phyloP scores from a whole-genome alignment of 2,888 invertebrate species.

The Caenorhabditis sp. region DNA sequence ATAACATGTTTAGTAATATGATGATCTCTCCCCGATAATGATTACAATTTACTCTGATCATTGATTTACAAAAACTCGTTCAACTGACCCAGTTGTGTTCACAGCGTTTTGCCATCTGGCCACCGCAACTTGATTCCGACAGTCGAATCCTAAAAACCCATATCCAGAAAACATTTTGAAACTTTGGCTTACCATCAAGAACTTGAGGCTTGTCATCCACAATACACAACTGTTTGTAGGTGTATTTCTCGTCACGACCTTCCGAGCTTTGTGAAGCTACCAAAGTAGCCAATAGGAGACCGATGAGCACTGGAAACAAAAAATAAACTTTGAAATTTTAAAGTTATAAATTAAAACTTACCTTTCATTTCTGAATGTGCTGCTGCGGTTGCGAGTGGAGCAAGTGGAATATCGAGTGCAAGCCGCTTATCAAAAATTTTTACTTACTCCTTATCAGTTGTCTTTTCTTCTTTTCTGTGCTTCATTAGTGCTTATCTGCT shows the following conservation, averaged over 20 bases:
- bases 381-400: conserved; percentile 24
- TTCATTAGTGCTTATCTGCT: conserved; percentile 46
- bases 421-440: conserved; percentile 47
- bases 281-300: conserved; percentile 17
- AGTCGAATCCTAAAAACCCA: conserved; percentile 72
- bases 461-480: conserved; percentile 8
- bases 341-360: conserved; percentile 11
- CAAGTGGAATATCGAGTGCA: conserved; percentile 35
- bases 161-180: background rate
- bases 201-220: conserved; percentile 76
- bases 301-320: conserved; percentile 28
- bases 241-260: conserved; percentile 78
- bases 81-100: conserved; percentile 77
- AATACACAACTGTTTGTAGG: conserved; percentile 79
- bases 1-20: background rate
- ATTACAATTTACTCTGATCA: conserved; percentile 7
- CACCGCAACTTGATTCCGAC: conserved; percentile 77
- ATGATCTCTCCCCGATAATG: background rate
- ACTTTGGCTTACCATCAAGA: conserved; percentile 59
- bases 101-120: conserved; percentile 81
- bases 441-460: conserved; percentile 33
- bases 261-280: conserved; percentile 50
- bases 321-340: background rate
- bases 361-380: conserved; percentile 49
- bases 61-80: conserved; percentile 1